Conservation (phyloP, 23 tunicate species). For the Trididemnum clinides region DNA sequence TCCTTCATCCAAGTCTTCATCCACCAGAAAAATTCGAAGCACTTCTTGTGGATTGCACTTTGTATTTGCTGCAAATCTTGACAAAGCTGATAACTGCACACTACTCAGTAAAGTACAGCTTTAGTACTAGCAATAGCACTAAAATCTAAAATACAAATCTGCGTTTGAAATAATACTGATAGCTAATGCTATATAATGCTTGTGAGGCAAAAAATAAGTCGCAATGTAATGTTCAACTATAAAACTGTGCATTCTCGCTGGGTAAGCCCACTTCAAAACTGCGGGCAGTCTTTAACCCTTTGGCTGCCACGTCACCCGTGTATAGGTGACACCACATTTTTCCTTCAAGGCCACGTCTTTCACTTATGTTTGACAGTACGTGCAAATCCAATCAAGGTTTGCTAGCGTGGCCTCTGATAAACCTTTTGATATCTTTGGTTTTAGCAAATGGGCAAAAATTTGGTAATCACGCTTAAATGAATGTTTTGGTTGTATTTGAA, state of each 20-base stretch:
- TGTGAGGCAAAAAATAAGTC: not conserved
- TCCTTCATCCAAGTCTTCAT: not conserved
- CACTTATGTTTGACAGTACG: too few species aligned
- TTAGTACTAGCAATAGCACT: not conserved
- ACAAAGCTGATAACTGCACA: not conserved
- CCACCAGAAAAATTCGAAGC: not conserved
- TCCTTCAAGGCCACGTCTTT: too few species aligned
- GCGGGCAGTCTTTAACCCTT: not conserved
- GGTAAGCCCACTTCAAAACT: not conserved
- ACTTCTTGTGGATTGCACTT: slow-evolving; percentile 5
- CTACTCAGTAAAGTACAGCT: not conserved
- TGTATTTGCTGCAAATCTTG: slow-evolving; percentile 2
- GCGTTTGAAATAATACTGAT: not conserved
- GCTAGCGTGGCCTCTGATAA: too few species aligned
- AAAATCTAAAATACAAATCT: not conserved
- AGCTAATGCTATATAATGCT: not conserved
- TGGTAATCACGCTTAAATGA: too few species aligned
- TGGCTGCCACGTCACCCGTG: too few species aligned
- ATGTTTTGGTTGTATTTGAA: too few species aligned
- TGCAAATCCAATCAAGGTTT: too few species aligned
- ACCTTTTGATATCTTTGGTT: too few species aligned
- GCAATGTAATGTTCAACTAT: not conserved
- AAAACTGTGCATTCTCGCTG: not conserved
- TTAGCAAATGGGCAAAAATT: too few species aligned
- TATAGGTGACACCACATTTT: too few species aligned